A percentile compares a stretch with the other conserved stretches of the same genome.
Evolutionary conservation across 2,797 vertebrate genomes (phyloP).

Genomic region (Ceryle rudis): DNA sequence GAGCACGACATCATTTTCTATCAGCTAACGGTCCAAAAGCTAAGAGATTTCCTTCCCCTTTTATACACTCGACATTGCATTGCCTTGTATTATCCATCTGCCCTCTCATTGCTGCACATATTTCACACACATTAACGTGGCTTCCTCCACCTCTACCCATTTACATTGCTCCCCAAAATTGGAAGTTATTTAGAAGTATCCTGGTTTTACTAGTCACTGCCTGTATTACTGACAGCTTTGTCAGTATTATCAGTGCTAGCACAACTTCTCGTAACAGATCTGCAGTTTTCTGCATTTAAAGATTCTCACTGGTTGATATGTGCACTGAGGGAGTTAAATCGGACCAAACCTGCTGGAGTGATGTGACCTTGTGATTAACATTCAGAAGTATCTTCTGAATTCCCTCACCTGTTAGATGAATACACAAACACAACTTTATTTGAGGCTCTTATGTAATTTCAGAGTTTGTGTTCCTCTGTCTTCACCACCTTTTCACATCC

Average conservation of each 20-base stretch:
- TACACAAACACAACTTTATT: neutral
- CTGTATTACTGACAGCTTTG: neutral
- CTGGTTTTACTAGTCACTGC: neutral
- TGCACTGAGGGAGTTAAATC: neutral
- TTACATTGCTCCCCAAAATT: neutral
- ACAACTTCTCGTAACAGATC: neutral
- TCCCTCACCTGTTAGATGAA: neutral
- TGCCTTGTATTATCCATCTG: neutral
- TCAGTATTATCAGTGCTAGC: neutral
- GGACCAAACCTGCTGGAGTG: neutral
- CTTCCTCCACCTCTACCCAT: neutral
- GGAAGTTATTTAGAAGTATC: neutral
- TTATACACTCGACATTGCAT: neutral
- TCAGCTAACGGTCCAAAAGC: neutral
- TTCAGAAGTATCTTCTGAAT: neutral
- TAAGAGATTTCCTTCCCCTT: neutral
- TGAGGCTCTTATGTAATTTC: neutral
- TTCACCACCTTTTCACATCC: neutral
- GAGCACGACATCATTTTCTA: neutral
- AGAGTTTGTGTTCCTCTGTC: neutral
- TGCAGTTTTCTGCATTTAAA: neutral
- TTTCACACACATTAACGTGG: neutral
- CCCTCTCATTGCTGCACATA: accelerated
- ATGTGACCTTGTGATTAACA: neutral
- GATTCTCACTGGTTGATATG: neutral